phyloP scores from a whole-genome alignment of 2,797 vertebrate species.

The Argyrosomus regius region DNA sequence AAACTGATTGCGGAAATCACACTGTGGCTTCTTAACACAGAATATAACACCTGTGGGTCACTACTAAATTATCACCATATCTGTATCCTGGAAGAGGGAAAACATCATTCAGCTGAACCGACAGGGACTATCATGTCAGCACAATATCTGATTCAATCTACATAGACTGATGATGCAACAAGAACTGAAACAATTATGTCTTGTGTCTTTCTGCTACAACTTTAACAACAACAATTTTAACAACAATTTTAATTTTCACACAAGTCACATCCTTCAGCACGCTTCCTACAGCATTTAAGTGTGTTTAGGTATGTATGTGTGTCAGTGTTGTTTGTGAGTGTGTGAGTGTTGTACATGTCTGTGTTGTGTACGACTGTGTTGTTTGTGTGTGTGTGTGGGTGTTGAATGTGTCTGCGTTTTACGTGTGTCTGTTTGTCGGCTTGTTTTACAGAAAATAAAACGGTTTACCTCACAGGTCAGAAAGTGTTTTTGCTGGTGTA shows the following conservation, averaged over 20 bases:
- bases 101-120: conserved; percentile 55
- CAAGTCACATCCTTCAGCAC: not conserved
- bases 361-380: not conserved
- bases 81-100: conserved; percentile 43
- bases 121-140: conserved; percentile 40
- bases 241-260: not conserved
- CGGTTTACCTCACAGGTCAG: not conserved
- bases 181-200: not conserved
- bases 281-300: not conserved
- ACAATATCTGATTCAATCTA: conserved; percentile 47
- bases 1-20: conserved; percentile 21
- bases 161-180: conserved; percentile 10
- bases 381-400: not conserved
- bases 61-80: conserved; percentile 16
- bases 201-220: not conserved
- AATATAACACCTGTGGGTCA: conserved; percentile 13
- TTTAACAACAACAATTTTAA: not conserved
- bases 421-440: not conserved
- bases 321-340: not conserved
- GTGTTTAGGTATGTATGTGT: not conserved
- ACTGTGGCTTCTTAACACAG: conserved; percentile 29
- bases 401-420: not conserved
- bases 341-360: not conserved
- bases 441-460: conserved; percentile 1
- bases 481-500: not conserved